Conservation (phyloP, 1,140 invertebrate genomes). For the Drosophila mayri region DNA sequence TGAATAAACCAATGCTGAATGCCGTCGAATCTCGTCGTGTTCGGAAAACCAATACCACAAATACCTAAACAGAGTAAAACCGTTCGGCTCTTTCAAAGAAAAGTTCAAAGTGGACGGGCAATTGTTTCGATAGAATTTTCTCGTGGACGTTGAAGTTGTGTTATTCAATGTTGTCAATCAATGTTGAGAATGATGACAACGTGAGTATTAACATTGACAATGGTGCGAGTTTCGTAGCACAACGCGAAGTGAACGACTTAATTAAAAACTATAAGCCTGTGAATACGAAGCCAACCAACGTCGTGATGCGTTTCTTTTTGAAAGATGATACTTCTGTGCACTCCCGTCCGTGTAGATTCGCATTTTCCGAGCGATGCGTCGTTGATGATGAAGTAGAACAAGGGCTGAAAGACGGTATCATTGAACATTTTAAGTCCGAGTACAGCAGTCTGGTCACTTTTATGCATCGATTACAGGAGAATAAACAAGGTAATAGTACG, state of each 20-base stretch:
- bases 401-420: conserved; percentile 46
- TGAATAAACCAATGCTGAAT: not conserved
- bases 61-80: not conserved
- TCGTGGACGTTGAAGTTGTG: not conserved
- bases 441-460: conserved; percentile 5
- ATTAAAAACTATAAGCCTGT: not conserved
- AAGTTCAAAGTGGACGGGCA: not conserved
- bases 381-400: not conserved
- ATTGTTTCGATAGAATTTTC: not conserved
- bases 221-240: no score
- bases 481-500: conserved; percentile 84
- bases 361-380: not conserved
- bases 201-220: not conserved
- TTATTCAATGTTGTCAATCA: not conserved
- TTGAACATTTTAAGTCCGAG: conserved; percentile 25
- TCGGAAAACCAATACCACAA: not conserved
- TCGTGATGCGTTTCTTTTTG: not conserved
- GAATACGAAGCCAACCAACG: not conserved
- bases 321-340: no score
- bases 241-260: not conserved
- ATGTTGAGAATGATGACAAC: conserved; percentile 9
- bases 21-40: not conserved
- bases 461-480: conserved; percentile 83
- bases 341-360: no score
- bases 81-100: not conserved